Evolutionary conservation across 1,140 invertebrate species (phyloP), one percentile per base, ranked within the genome.

Genomic region (Megalopta genalis): DNA sequence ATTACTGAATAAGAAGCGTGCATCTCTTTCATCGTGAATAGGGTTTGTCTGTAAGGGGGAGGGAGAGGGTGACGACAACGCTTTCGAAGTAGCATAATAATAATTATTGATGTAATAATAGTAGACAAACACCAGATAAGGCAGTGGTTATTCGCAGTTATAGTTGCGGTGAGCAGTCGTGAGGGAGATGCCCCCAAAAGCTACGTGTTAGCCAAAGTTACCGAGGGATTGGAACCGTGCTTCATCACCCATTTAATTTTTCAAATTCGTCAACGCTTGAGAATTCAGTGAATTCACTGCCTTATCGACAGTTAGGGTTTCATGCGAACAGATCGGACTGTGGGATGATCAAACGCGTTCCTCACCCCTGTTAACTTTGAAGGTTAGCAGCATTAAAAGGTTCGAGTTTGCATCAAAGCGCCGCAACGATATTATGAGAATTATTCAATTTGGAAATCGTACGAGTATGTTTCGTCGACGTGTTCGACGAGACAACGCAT

Each of bases 81-180:
- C 77, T 83, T 86, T 86, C 81, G 81, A 86, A 72, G 66, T 80
- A 86, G 85, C 85, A 86, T 86, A 83, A 86, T 85, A 85, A 81
- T 60, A 82, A 85, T 80, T 88, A 88, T 87, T 80, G 79, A 82
- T 85, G 83, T 88, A 90, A 88, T 91, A 87, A 90, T 91, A 90
- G 90, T 91, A 92, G 88, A 93, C 91, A 93, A 92, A 93, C 92
- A 93, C 92, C 92, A 93, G 90, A 89, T 92, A 92, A 93, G 92
- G 92, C 92, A 93, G 92, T 93, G 92, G 92, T 93, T 93, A 93
- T 93, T 93, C 90, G 90, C 90, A 92, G 92, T 93, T 93, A 93
- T 93, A 93, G 92, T 93, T 93, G 92, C 92, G 92, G 92, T 93
- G 92, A 93, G 92, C 92, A 93, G 92, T 93, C 82, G 91, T 92